Evolutionary conservation across 2,113 vertebrate species (phyloP).

Genomic region (Pica pica): DNA sequence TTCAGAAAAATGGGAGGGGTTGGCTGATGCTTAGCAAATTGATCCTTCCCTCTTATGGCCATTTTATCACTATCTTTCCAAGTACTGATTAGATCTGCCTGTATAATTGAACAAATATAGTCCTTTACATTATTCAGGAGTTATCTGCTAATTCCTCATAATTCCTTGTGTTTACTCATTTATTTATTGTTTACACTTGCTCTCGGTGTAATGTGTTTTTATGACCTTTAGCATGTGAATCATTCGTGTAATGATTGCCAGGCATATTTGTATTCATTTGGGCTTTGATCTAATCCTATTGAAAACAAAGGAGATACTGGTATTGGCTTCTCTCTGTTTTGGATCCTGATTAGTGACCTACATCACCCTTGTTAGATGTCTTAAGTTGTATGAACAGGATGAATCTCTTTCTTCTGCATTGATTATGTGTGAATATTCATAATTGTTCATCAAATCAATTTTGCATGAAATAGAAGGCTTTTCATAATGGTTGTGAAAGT

Average conservation of each 20-base stretch:
- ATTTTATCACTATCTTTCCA: background rate
- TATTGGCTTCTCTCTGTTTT: background rate
- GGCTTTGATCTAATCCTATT: background rate
- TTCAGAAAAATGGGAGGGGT: background rate
- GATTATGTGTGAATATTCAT: background rate
- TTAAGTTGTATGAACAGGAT: background rate
- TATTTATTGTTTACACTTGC: background rate
- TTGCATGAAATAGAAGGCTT: background rate
- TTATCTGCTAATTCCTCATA: background rate
- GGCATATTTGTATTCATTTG: background rate
- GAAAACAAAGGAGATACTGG: background rate
- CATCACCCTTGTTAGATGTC: background rate
- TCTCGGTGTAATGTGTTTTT: background rate
- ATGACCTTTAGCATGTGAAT: background rate
- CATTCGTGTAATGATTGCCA: background rate
- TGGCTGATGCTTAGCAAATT: background rate
- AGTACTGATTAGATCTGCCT: background rate
- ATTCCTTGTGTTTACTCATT: background rate
- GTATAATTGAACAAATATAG: background rate
- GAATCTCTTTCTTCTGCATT: background rate
- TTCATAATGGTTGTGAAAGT: background rate
- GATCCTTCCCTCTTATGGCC: background rate
- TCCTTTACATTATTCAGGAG: background rate
- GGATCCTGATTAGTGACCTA: background rate
- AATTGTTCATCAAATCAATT: conserved; percentile 22